Conservation (phyloP, 2,888 invertebrate genomes). For the Nomada ferruginata region DNA sequence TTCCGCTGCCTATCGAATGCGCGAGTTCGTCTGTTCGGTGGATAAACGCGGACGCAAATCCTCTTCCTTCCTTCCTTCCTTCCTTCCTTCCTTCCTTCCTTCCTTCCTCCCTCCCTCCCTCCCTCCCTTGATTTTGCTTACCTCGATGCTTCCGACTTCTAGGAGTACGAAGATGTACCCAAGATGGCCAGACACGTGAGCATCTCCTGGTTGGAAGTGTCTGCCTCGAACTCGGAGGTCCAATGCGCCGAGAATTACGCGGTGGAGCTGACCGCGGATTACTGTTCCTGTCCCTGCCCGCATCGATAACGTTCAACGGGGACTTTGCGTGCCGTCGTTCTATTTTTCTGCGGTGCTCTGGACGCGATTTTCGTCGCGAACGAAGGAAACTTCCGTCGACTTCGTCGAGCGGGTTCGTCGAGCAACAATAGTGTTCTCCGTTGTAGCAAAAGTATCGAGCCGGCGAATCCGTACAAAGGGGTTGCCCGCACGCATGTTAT, state of each 20-base stretch:
- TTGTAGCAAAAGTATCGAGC: neutral
- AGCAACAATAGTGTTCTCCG: too few species aligned
- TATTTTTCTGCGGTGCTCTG: constrained; percentile 14
- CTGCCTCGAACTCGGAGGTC: constrained; percentile 56
- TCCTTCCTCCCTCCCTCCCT: too few species aligned
- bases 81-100: too few species aligned
- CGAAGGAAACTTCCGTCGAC: constrained; percentile 21
- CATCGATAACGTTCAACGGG: constrained; percentile 54
- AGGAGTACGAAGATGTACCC: constrained; percentile 72
- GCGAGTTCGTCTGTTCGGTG: constrained; percentile 1
- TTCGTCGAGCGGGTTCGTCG: constrained; percentile 13
- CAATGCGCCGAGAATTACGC: constrained; percentile 69
- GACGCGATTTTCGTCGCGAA: constrained; percentile 25
- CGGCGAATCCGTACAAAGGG: neutral
- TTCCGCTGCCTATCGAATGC: constrained; percentile 8
- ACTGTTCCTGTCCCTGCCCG: constrained; percentile 76
- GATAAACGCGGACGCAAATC: constrained; percentile 1
- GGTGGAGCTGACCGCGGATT: constrained; percentile 73
- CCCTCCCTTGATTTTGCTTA: neutral
- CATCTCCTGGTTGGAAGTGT: constrained; percentile 76
- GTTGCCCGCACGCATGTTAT: neutral
- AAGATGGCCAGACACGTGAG: constrained; percentile 77
- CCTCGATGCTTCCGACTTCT: constrained; percentile 8
- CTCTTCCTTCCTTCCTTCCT: neutral
- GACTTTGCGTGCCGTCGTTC: too few species aligned